These are phyloP conservation scores for Myotis lucifugus DNA, from an alignment of 2,113 vertebrate genomes.

Conservation along the genomic window DNA sequence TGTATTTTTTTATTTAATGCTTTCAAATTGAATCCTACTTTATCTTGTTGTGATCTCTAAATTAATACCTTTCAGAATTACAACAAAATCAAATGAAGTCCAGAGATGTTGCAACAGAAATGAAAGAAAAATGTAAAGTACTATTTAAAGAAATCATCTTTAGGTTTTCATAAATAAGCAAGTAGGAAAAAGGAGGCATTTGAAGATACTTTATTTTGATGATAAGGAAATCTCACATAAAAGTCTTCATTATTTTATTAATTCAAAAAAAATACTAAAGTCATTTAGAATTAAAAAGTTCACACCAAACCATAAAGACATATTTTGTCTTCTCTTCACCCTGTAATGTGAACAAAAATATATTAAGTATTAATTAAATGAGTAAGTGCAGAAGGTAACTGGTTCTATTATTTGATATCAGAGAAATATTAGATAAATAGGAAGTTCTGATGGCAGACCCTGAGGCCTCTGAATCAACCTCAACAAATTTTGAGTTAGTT, in stretches of 20 bases:
- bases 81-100: not conserved
- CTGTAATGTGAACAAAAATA: constrained; percentile 62
- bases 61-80: not conserved
- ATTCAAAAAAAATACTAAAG: constrained; percentile 10
- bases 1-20: not conserved
- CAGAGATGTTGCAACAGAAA: not conserved
- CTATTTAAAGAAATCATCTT: not conserved
- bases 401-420: not conserved
- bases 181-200: not conserved
- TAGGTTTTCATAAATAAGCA: constrained; percentile 55
- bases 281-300: constrained; percentile 40
- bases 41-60: not conserved
- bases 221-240: constrained; percentile 38
- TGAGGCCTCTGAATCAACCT: not conserved
- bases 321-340: constrained; percentile 34
- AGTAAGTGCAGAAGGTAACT: not conserved
- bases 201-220: constrained; percentile 70
- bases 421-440: not conserved
- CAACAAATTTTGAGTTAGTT: not conserved
- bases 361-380: not conserved
- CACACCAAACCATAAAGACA: not conserved
- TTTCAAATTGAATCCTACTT: not conserved
- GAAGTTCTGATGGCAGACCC: not conserved
- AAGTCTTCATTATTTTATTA: constrained; percentile 52
- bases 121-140: not conserved